A percentile compares a stretch with the other conserved stretches of the same genome.
Conservation (phyloP, 2,113 vertebrate species). For the Periophthalmus modestus region DNA sequence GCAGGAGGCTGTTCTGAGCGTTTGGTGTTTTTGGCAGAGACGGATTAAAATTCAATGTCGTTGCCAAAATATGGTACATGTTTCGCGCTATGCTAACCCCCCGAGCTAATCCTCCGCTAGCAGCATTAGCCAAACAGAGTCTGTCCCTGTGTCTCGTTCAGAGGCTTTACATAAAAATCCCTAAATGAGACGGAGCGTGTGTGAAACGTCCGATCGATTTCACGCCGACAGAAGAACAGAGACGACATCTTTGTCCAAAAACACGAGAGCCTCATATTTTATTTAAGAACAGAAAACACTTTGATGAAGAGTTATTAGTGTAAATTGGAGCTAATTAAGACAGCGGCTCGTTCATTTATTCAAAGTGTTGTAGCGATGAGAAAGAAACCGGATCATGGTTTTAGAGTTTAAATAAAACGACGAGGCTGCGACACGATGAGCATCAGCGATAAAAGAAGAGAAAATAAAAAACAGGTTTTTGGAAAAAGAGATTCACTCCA, state of each 20-base stretch:
- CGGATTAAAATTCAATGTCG: constrained; percentile 46
- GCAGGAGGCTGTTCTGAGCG: no score
- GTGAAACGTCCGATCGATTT: constrained; percentile 63
- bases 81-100: constrained; percentile 48
- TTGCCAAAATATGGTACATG: constrained; percentile 40
- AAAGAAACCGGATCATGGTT: no score
- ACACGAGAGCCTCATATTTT: constrained; percentile 29
- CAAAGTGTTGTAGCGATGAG: no score
- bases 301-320: not conserved
- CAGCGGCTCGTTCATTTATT: no score
- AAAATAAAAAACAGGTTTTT: no score
- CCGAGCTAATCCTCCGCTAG: constrained; percentile 56
- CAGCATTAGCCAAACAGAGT: constrained; percentile 40
- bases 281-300: constrained; percentile 6
- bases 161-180: constrained; percentile 60
- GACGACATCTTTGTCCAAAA: constrained; percentile 22
- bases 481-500: no score
- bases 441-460: no score
- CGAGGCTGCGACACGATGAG: no score
- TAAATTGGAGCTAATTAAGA: not conserved
- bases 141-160: constrained; percentile 57
- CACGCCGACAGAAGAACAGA: constrained; percentile 54
- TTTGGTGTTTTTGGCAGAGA: constrained; percentile 21
- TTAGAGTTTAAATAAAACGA: no score
- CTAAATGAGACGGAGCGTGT: constrained; percentile 62